Base-by-base conservation (phyloP, 2,113 vertebrate genomes). In the Budorcas taxicolor region DNA sequence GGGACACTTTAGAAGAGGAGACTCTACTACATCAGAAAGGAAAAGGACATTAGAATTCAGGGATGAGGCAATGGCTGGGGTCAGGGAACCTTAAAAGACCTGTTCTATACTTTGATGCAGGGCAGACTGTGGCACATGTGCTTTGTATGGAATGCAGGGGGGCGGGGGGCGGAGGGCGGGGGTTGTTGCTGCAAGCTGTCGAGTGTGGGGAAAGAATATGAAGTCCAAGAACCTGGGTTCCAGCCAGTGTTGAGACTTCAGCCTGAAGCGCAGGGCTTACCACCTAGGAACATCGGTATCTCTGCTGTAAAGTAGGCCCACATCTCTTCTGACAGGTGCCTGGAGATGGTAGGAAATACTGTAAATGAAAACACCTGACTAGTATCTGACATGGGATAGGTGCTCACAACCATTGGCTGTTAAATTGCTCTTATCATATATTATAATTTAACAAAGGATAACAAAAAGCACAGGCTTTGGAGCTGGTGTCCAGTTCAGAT, bases 81-180 rank as follows among this genome's bases (percentile, higher is more conserved):
- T 25, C 1, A 0, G 29, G 62, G 31, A 2, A 4, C 80, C 43
- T 47, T 19, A 4, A 16, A 2, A 53, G n/a, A 31, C 40, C 52
- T 36, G 0, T 11, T 19, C 7, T 27, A 3, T 31, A 40, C 87
- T 43, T 45, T 52, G 52, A 25, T 71, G 55, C 58, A 36, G 23
- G 60, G n/a, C 25, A 29, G 40, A 82, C 64, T 5, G 0, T 12
- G 71, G 17, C 11, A 6, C 64, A 29, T 87, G n/a, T 40, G 13
- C 53, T 90, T 94, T 85, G 14, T 71, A 12, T 36, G 64, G n/a
- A 71, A 71, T 36, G n/a, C n/a, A 36, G 64, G n/a, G 36, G n/a
- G 62, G 2, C 6, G 0, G 62, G 15, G 62, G 16, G 2, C 0
- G 3, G 5, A n/a, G 45, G 27, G n/a, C 7, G 19, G 17, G 40